phyloP scores from a whole-genome alignment of 2,797 vertebrate genomes.

The Adrianichthys oophorus region DNA sequence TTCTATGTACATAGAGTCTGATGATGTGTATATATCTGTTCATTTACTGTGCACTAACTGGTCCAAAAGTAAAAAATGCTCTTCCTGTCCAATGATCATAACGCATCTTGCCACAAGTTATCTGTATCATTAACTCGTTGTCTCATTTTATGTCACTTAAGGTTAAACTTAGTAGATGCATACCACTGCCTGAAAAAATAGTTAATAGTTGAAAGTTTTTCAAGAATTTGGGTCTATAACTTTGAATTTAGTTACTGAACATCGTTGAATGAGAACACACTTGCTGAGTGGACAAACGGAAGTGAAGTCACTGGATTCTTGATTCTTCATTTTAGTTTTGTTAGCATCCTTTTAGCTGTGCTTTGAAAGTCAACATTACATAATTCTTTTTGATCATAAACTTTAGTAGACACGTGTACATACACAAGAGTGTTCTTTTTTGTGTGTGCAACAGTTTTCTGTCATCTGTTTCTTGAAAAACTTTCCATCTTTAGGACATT shows the following conservation, averaged over 20 bases:
- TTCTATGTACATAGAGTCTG: slow-evolving; percentile 21
- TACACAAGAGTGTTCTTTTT: neutral
- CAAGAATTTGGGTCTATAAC: slow-evolving; percentile 24
- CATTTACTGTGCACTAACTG: slow-evolving; percentile 33
- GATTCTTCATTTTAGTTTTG: slow-evolving; percentile 7
- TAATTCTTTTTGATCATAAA: slow-evolving; percentile 44
- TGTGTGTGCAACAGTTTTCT: slow-evolving; percentile 11
- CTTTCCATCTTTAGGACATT: too few relatives aligned
- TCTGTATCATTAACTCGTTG: slow-evolving; percentile 69
- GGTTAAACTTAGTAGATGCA: slow-evolving; percentile 59
- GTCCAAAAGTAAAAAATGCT: slow-evolving; percentile 30
- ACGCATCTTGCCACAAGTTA: slow-evolving; percentile 56
- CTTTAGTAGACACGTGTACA: slow-evolving; percentile 27
- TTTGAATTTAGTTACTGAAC: slow-evolving; percentile 62
- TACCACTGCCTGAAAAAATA: slow-evolving; percentile 43
- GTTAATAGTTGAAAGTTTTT: slow-evolving; percentile 69
- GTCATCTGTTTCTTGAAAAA: slow-evolving; percentile 4
- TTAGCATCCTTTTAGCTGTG: slow-evolving; percentile 27
- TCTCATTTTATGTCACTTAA: slow-evolving; percentile 32
- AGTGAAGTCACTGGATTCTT: slow-evolving; percentile 54
- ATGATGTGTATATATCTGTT: slow-evolving; percentile 15
- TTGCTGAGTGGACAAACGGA: slow-evolving; percentile 57
- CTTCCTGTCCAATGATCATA: slow-evolving; percentile 18
- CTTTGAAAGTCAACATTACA: slow-evolving; percentile 48
- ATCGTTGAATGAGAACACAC: slow-evolving; percentile 41